Base-by-base conservation (phyloP, 2,113 vertebrate species). In the Hippoglossus stenolepis region DNA sequence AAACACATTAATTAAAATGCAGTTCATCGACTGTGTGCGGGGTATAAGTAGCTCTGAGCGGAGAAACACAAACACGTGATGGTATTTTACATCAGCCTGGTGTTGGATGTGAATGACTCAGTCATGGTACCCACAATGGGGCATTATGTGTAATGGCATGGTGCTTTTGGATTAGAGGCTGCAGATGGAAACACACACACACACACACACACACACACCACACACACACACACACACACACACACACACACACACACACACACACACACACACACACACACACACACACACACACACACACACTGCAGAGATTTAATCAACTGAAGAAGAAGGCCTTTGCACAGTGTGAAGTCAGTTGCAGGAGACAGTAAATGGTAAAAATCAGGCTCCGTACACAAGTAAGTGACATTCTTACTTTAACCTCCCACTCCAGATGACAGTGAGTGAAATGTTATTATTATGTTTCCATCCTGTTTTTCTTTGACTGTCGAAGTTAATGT, bases 131-230 rank as follows among this genome's bases (percentile, higher is more conserved):
- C 65, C 53, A 70, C 65, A 83, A 45, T 65, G 74, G 40, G 66
- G 21, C 1, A 3, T 77, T 73, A 4, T 73, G 68, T 28, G 38
- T 80, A 68, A 71, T 58, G 58, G 58, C 38, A 60, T 49, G 61
- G 54, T 45, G 65, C 69, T 84, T 74, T 76, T 2, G 38, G 69
- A 70, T 79, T 70, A 68, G 57, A 64, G 63, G 49, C n/a, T 43
- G 40, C 70, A 77, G 78, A 67, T 62, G 45, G 54, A 71, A 63
- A n/a, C n/a, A n/a, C n/a, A n/a, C n/a, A n/a, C n/a, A n/a, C n/a
- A n/a, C n/a, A n/a, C n/a, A n/a, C n/a, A n/a, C n/a, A n/a, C n/a
- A n/a, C n/a, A n/a, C n/a, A n/a, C n/a, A n/a, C n/a, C 35, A 51
- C 54, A 58, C 20, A 57, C 54, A 60, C 6, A 31, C 9, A 23